phyloP scores from a whole-genome alignment of 2,113 vertebrate genomes.

The Genyomyrus donnyi region DNA sequence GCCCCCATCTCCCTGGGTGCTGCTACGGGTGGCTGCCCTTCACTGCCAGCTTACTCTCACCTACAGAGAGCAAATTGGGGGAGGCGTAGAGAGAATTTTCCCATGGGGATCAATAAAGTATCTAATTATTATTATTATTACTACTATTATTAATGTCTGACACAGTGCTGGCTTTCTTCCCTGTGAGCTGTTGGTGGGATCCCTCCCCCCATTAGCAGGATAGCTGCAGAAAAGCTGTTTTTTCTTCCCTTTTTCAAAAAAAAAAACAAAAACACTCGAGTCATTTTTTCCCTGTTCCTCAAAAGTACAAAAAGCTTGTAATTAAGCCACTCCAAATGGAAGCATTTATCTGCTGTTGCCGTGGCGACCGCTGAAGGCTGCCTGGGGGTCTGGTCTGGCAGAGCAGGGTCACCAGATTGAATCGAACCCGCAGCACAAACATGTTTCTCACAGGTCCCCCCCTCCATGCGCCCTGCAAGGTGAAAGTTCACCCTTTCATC shows the following conservation, averaged over 20 bases:
- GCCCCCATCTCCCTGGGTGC: no score
- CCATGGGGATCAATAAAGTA: no score
- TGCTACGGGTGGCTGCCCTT: no score
- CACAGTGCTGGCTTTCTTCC: background rate
- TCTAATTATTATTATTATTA: no score
- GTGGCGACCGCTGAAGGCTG: slow-evolving; percentile 39
- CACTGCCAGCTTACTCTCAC: no score
- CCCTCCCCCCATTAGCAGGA: background rate
- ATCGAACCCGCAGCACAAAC: slow-evolving; percentile 25
- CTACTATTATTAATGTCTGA: background rate
- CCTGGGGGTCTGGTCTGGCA: slow-evolving; percentile 21
- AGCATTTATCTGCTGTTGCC: slow-evolving; percentile 44
- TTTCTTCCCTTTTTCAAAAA: background rate
- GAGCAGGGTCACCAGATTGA: slow-evolving; percentile 31
- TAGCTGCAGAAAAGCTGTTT: background rate
- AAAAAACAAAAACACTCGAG: background rate
- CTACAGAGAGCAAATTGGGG: no score
- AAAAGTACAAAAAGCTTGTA: slow-evolving; percentile 29
- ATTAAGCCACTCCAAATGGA: slow-evolving; percentile 43
- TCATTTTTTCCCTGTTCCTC: background rate
- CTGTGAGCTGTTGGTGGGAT: background rate
- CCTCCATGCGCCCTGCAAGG: background rate
- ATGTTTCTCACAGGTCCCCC: background rate
- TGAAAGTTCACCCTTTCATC: background rate
- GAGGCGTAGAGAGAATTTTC: no score